Evolutionary conservation across 2,888 invertebrate genomes (phyloP).

Genomic region (Synanthedon tipuliformis): DNA sequence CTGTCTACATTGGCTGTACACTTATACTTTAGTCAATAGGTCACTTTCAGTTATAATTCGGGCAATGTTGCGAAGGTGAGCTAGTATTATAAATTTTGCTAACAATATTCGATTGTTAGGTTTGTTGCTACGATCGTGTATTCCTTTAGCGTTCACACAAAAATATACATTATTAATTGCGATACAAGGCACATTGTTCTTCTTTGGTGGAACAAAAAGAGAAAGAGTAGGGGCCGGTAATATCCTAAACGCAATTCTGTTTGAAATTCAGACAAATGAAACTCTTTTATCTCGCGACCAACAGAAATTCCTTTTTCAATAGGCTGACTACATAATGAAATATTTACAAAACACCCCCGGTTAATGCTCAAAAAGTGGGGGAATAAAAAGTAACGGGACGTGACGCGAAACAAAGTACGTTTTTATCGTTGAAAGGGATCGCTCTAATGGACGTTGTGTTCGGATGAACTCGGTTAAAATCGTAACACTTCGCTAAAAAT

Average conservation of each 20-base stretch:
- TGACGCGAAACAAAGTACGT: slow-evolving; percentile 58
- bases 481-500: slow-evolving; percentile 22
- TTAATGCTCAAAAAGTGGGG: slow-evolving; percentile 40
- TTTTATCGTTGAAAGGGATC: slow-evolving; percentile 56
- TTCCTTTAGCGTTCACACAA: slow-evolving; percentile 10
- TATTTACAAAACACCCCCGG: slow-evolving; percentile 43
- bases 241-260: slow-evolving; percentile 37
- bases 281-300: slow-evolving; percentile 41
- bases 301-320: slow-evolving; percentile 41
- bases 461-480: slow-evolving; percentile 23
- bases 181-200: slow-evolving; percentile 28
- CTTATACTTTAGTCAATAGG: neutral
- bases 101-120: slow-evolving; percentile 1
- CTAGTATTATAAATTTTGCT: neutral
- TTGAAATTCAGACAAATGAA: slow-evolving; percentile 41
- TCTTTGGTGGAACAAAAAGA: slow-evolving; percentile 24
- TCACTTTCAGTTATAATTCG: neutral
- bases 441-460: slow-evolving; percentile 40
- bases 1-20: too few relatives aligned
- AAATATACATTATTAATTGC: slow-evolving; percentile 21
- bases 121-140: slow-evolving; percentile 5
- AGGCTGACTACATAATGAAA: slow-evolving; percentile 45
- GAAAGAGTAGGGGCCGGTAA: slow-evolving; percentile 21
- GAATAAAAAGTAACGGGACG: slow-evolving; percentile 55
- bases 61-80: neutral